A percentile compares a stretch with the other conserved stretches of the same genome.
Evolutionary conservation across 92 coral and sea anemone species (phyloP).

Genomic region (Heteractis magnifica): DNA sequence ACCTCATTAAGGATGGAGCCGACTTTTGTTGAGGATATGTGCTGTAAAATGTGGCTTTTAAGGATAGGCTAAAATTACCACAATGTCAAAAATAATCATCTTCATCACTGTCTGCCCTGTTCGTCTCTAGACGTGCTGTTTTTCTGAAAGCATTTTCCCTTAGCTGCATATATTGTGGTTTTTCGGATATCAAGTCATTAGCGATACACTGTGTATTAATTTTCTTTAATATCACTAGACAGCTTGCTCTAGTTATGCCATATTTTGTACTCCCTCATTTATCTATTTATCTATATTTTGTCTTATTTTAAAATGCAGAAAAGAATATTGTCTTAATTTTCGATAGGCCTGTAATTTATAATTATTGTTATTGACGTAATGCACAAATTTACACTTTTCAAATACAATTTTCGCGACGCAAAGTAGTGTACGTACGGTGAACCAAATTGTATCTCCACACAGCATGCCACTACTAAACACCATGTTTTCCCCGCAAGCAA

Average conservation of each 20-base stretch:
- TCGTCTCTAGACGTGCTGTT: not conserved
- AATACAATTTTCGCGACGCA: too few species aligned
- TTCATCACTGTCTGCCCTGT: not conserved
- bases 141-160: not conserved
- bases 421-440: too few species aligned
- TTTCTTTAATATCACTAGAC: not conserved
- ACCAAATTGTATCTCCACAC: too few species aligned
- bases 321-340: too few species aligned
- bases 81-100: constrained; percentile 7
- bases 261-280: not conserved
- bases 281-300: too few species aligned
- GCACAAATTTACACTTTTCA: too few species aligned
- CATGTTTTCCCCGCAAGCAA: not conserved
- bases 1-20: not conserved
- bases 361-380: too few species aligned
- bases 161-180: not conserved
- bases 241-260: not conserved
- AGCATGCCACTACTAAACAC: not conserved
- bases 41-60: constrained; percentile 21
- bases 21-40: constrained; percentile 7
- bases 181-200: not conserved
- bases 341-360: too few species aligned
- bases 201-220: not conserved
- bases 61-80: constrained; percentile 16
- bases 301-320: too few species aligned